phyloP scores from a whole-genome alignment of 1,140 invertebrate genomes.

The Chrysopa pallens region DNA sequence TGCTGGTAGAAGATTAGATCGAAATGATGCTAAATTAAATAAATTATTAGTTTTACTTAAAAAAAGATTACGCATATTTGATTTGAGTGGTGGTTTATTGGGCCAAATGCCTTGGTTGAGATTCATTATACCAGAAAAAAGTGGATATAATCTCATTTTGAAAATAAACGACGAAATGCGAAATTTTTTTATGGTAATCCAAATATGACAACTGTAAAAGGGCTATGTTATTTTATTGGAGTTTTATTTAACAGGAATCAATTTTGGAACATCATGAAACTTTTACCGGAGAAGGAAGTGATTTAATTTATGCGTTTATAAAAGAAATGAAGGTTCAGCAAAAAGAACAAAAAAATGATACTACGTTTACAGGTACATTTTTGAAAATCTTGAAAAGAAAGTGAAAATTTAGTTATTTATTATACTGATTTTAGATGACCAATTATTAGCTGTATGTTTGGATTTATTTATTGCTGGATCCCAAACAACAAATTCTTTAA shows the following conservation, averaged over 20 bases:
- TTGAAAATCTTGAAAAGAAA: background rate
- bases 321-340: conserved; percentile 38
- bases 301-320: conserved; percentile 64
- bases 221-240: background rate
- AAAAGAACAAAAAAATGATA: conserved; percentile 11
- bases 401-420: conserved; percentile 4
- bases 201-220: background rate
- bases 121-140: conserved; percentile 40
- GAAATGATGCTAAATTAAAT: conserved; percentile 32
- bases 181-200: conserved; percentile 30
- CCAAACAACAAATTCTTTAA: conserved; percentile 48
- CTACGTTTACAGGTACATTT: conserved; percentile 37
- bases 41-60: conserved; percentile 40
- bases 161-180: conserved; percentile 40
- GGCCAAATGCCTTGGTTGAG: conserved; percentile 51
- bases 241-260: conserved; percentile 25
- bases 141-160: conserved; percentile 46
- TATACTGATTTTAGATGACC: conserved; percentile 33
- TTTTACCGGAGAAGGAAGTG: conserved; percentile 29
- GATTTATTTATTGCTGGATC: conserved; percentile 55
- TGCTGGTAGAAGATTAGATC: conserved; percentile 34
- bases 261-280: conserved; percentile 39
- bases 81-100: conserved; percentile 48
- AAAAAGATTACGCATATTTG: conserved; percentile 37
- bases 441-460: conserved; percentile 45